A percentile compares a stretch with the other conserved stretches of the same genome.
These are phyloP conservation scores for Chauna torquata DNA, from an alignment of 2,113 vertebrate genomes.

Conservation along the genomic window DNA sequence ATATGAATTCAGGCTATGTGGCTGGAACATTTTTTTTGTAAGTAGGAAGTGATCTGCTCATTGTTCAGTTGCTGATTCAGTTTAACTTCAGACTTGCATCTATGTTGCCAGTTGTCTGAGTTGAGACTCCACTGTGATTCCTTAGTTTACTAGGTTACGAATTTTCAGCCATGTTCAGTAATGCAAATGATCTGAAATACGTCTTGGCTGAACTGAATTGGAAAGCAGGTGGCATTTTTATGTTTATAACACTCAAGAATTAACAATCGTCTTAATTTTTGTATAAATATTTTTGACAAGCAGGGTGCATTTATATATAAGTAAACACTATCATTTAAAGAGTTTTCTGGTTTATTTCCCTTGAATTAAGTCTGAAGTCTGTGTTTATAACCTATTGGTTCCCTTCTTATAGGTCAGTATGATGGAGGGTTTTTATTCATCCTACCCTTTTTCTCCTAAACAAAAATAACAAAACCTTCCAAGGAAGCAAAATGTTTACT, in stretches of 20 bases:
- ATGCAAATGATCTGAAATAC: slow-evolving; percentile 45
- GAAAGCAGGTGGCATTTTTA: slow-evolving; percentile 69
- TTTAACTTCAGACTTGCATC: slow-evolving; percentile 52
- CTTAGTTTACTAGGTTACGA: slow-evolving; percentile 73
- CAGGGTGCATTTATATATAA: slow-evolving; percentile 54
- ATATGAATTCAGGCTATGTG: slow-evolving; percentile 39
- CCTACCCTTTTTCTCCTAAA: background rate
- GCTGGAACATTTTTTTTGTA: background rate
- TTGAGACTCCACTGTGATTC: slow-evolving; percentile 79
- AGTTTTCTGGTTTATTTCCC: slow-evolving; percentile 23
- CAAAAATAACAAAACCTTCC: background rate
- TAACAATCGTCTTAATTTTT: slow-evolving; percentile 71
- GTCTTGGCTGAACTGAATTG: slow-evolving; percentile 66
- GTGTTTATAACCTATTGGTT: background rate
- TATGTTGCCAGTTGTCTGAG: slow-evolving; percentile 63
- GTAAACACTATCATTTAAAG: slow-evolving; percentile 42
- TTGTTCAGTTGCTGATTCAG: slow-evolving; percentile 48
- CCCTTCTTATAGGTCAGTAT: slow-evolving; percentile 23
- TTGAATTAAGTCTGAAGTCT: slow-evolving; percentile 22
- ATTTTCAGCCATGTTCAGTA: slow-evolving; percentile 68
- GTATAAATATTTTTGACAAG: slow-evolving; percentile 63
- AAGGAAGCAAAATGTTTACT: background rate
- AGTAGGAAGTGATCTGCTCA: slow-evolving; percentile 48
- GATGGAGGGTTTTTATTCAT: background rate
- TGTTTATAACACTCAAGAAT: slow-evolving; percentile 62